Base-by-base conservation (phyloP, 2,888 invertebrate species). In the Mechanitis mazaeus region DNA sequence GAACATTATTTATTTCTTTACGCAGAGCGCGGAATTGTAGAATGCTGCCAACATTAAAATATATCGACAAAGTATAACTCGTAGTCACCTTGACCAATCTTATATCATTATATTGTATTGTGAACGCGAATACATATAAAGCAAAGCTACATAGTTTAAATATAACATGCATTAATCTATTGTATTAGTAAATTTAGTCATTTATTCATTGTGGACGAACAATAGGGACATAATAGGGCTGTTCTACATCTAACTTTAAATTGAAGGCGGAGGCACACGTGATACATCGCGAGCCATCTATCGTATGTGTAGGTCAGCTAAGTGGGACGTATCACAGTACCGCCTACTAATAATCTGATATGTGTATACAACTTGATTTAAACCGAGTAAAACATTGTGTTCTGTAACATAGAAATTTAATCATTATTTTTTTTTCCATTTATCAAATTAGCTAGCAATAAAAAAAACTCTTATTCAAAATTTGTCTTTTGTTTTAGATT, bases 171-270 rank as follows among this genome's bases (percentile, higher is more conserved):
- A 61, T 66, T 61, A 61, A 58, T 57, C 61, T 59, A 61, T 66
- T 66, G 64, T 65, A 60, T 66, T 61, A 45, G 47, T 56, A 60
- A 59, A 64, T 66, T 61, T 59, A 66, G 66, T 61, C 53, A 64
- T 66, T 64, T 64, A 61, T 61, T 61, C 61, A 56, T 66, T 56
- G 64, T 64, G 61, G 33, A 57, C 55, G 64, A 66, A 66, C 66
- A 66, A 66, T 66, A 61, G 46, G 53, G 59, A 59, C 65, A 61
- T 59, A 64, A 66, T 66, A 61, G 59, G 59, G 55, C 58, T 59
- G 64, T 66, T 65, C 61, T 63, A 65, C 65, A 65, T 65, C 55
- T 59, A 54, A 33, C 42, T 54, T 59, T 55, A 59, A 33, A 62
- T 60, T 66, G 65, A 61, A 59, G 57, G 58, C 50, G 60, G 58